phyloP scores from a whole-genome alignment of 2,113 vertebrate genomes.

The Oxygymnocypris stewartii region DNA sequence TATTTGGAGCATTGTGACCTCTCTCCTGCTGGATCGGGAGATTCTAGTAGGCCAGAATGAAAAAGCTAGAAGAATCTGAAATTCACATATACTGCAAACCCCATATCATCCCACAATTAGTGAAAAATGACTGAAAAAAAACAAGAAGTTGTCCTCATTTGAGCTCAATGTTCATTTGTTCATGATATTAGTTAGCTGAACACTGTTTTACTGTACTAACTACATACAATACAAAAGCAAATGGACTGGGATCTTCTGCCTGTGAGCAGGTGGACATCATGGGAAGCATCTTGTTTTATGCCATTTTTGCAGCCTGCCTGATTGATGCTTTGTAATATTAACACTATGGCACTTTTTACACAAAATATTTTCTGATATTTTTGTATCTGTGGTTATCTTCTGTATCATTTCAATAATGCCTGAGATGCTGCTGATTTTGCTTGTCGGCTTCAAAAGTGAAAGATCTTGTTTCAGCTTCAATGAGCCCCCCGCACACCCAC shows the following conservation, averaged over 20 bases:
- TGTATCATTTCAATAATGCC: slow-evolving; percentile 44
- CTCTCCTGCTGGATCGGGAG: slow-evolving; percentile 76
- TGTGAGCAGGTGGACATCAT: slow-evolving; percentile 39
- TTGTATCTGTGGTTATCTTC: slow-evolving; percentile 64
- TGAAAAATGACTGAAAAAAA: not conserved
- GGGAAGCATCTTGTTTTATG: slow-evolving; percentile 51
- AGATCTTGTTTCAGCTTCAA: slow-evolving; percentile 45
- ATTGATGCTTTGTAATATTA: slow-evolving; percentile 71
- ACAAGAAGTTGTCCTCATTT: slow-evolving; percentile 5
- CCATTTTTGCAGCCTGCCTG: slow-evolving; percentile 47
- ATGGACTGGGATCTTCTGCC: slow-evolving; percentile 34
- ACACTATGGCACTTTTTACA: slow-evolving; percentile 77
- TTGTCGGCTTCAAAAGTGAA: slow-evolving; percentile 48
- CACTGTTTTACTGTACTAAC: slow-evolving; percentile 59
- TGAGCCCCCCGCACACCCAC: slow-evolving; percentile 24
- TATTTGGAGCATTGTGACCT: not conserved
- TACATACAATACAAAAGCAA: slow-evolving; percentile 61
- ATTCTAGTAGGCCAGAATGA: slow-evolving; percentile 9
- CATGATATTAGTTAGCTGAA: slow-evolving; percentile 33
- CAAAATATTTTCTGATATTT: slow-evolving; percentile 74
- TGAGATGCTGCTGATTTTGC: slow-evolving; percentile 51
- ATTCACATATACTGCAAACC: not conserved
- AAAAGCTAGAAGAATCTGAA: slow-evolving; percentile 24
- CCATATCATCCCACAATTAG: slow-evolving; percentile 8
- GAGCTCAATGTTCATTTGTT: not conserved